Evolutionary conservation across 2,797 vertebrate genomes (phyloP), one percentile per base, ranked within the genome.

Genomic region (Neoniphon sammara): DNA sequence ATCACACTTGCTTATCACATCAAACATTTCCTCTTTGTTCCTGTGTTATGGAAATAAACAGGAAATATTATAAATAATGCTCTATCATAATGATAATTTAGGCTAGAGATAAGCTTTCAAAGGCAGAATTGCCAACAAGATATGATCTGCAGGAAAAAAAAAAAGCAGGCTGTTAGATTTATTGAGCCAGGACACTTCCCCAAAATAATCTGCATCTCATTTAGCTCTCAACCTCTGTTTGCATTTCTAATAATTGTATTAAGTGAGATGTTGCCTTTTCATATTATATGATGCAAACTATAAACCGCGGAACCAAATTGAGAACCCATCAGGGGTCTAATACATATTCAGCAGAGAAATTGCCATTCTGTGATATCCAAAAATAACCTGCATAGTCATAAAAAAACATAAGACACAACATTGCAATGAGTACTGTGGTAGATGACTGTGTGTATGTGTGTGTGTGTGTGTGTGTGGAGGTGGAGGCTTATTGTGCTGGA

Each of bases 301-400:
- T 74, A 64, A 87, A 52, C 63, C 50, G 23, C 56, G 67, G 27
- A 80, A 67, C 31, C n/a, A 55, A 78, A 85, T 77, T 58, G 75
- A 62, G 53, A 77, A 73, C 74, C 64, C 75, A 82, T 73, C 74
- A 63, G 68, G 65, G 77, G 62, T 78, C 68, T 76, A 65, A 76
- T 81, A 39, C 76, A 73, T 67, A 80, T 66, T 60, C 66, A 46
- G 39, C 49, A 15, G 12, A 80, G 57, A n/a, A 76, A 82, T 66
- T 80, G 59, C 56, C 47, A 69, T 27, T 21, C 36, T 52, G 5
- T 34, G 65, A 64, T 59, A 55, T 42, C 57, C 31, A 34, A 34
- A 34, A 34, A 34, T 34, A 7, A 34, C 4, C 31, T 4, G 31
- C 31, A 34, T 34, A 7, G 31, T 34, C 31, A 34, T 34, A 34